A percentile compares a stretch with the other conserved stretches of the same genome.
Evolutionary conservation across 2,888 invertebrate species (phyloP).

Genomic region (Meiosimyza decipiens): DNA sequence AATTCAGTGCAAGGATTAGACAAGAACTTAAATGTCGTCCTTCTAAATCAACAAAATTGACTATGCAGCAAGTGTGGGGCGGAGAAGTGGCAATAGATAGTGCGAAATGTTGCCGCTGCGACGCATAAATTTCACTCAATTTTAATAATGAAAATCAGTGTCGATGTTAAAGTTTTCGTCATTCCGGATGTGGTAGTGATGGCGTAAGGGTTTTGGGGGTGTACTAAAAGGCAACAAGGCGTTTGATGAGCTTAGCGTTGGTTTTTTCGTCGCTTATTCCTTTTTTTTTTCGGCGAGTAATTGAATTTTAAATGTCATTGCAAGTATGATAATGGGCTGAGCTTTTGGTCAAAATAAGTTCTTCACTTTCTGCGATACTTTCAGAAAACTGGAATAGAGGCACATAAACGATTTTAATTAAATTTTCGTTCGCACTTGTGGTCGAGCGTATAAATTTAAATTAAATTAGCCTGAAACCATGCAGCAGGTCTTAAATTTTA

Average conservation of each 20-base stretch:
- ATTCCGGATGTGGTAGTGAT: not conserved
- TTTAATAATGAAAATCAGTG: slow-evolving; percentile 38
- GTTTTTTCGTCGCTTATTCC: not conserved
- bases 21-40: slow-evolving; percentile 19
- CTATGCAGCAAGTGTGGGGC: not conserved
- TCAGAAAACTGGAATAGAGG: not conserved
- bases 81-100: not conserved
- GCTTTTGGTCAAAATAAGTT: not conserved
- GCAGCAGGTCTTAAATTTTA: slow-evolving; percentile 20
- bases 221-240: not conserved
- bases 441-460: slow-evolving; percentile 31
- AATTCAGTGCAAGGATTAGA: slow-evolving; percentile 33
- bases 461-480: slow-evolving; percentile 33
- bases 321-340: no score
- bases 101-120: not conserved
- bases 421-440: not conserved
- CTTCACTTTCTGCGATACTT: not conserved
- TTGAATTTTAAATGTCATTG: slow-evolving; percentile 33
- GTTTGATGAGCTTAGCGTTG: not conserved
- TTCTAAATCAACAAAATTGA: slow-evolving; percentile 16
- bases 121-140: slow-evolving; percentile 31
- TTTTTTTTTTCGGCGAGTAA: slow-evolving; percentile 20
- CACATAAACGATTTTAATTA: slow-evolving; percentile 1
- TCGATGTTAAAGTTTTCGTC: slow-evolving; percentile 15
- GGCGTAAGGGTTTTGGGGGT: not conserved